These are phyloP conservation scores for Eueides isabella DNA, from an alignment of 1,140 invertebrate genomes.

Conservation along the genomic window DNA sequence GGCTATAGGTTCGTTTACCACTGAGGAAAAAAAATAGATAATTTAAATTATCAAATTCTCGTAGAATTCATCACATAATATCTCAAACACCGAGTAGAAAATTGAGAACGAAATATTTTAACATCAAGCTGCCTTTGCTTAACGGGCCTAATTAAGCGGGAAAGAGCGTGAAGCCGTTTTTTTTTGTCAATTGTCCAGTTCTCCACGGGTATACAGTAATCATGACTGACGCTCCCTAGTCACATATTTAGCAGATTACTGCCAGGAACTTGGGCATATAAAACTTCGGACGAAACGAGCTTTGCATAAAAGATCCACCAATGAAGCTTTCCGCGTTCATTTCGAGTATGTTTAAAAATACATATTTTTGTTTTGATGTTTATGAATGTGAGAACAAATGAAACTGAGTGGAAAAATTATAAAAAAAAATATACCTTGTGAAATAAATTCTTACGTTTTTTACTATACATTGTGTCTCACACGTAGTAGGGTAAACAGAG, in stretches of 20 bases:
- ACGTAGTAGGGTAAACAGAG: no score
- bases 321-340: constrained; percentile 20
- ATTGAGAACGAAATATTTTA: no score
- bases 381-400: neutral
- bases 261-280: constrained; percentile 30
- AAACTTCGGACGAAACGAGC: constrained; percentile 27
- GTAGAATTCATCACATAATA: no score
- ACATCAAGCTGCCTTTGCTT: no score
- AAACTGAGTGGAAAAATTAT: neutral
- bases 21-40: no score
- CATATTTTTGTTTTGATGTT: neutral
- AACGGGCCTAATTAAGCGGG: no score
- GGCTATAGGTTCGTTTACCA: no score
- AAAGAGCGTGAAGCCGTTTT: no score
- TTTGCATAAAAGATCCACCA: constrained; percentile 35
- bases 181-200: neutral
- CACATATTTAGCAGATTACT: constrained; percentile 30
- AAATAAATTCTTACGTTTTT: no score
- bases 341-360: neutral
- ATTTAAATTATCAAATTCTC: no score
- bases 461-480: no score
- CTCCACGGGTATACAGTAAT: neutral
- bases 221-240: constrained; percentile 5
- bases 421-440: neutral
- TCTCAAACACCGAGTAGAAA: no score